Percentiles rank a stretch among this genome's conserved stretches.
Evolutionary conservation across 53 echinoderm and acorn worm genomes (phyloP).

Genomic region (Astropecten irregularis): DNA sequence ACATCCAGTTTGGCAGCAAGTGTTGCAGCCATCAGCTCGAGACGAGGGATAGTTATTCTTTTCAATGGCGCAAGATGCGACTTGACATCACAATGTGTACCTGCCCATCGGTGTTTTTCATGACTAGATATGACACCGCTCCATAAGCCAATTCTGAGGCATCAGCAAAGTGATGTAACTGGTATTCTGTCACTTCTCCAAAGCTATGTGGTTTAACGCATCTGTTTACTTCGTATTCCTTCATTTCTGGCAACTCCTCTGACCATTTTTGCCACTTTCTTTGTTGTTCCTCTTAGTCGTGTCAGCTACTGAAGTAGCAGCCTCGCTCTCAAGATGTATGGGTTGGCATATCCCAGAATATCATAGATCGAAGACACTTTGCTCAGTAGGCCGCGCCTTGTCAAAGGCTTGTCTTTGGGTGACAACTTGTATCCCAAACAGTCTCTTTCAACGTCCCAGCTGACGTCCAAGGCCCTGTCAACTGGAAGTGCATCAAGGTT

Average conservation of each 20-base stretch:
- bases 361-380: constrained; percentile 65
- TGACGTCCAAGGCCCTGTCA: constrained; percentile 62
- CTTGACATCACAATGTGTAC: constrained; percentile 56
- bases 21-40: constrained; percentile 58
- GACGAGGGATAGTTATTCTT: constrained; percentile 47
- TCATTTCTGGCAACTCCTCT: constrained; percentile 58
- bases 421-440: constrained; percentile 56
- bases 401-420: constrained; percentile 52
- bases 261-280: constrained; percentile 62
- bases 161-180: constrained; percentile 73
- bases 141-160: constrained; percentile 69
- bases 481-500: constrained; percentile 54
- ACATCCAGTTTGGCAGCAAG: constrained; percentile 2
- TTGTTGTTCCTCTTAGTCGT: constrained; percentile 16
- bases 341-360: constrained; percentile 61
- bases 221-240: constrained; percentile 57
- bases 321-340: constrained; percentile 66
- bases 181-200: constrained; percentile 20
- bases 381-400: constrained; percentile 66
- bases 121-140: constrained; percentile 51
- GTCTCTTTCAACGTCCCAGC: too few relatives aligned
- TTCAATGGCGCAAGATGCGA: constrained; percentile 52
- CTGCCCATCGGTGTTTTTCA: constrained; percentile 3
- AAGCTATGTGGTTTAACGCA: constrained; percentile 58
- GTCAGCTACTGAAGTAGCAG: constrained; percentile 63